Base-by-base conservation (phyloP, 1,140 invertebrate species). In the Drosophila lini region DNA sequence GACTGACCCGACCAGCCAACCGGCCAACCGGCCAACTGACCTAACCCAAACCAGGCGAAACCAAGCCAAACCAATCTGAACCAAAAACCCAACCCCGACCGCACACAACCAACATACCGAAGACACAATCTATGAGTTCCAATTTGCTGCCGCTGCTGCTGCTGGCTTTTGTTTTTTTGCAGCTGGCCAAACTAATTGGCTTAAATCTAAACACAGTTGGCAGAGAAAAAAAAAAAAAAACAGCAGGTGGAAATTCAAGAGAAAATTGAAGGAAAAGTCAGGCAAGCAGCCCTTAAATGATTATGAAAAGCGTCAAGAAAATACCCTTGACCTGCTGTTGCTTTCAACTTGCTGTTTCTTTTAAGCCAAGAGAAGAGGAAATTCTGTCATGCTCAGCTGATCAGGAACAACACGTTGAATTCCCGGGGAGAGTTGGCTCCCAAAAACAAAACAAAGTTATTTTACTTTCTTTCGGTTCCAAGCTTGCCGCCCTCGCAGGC, bases 81-180 rank as follows among this genome's bases (percentile, higher is more conserved):
- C 41, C 41, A 47, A 40, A 47, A 56, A 16, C 40, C 65, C 34
- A 15, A 40, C 28, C 25, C 34, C 22, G 13, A 58, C 68, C 65
- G 25, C 64, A 70, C 34, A 71, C 50, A 34, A 58, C 34, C 52
- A 22, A 47, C 70, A 67, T 64, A 80, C 73, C 80, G 79, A 89
- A 89, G 83, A 88, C 80, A 89, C 70, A 67, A 88, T 80, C 83
- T 80, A 80, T 74, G 83, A 78, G 84, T 61, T 78, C 63, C 80
- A 71, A 69, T 82, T 73, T 62, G 56, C 38, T 50, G 74, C 41
- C n/a, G 45, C 45, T 28, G 45, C 22, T 45, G 44, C 42, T 48
- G 25, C 32, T 58, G 68, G 45, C 22, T 40, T 67, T 57, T 75
- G 45, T 69, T 65, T 78, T 48, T 68, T 70, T 71, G 31, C 68